Percentiles rank a stretch among this genome's conserved stretches.
Evolutionary conservation across 2,113 vertebrate species (phyloP).

Genomic region (Lonchura striata): DNA sequence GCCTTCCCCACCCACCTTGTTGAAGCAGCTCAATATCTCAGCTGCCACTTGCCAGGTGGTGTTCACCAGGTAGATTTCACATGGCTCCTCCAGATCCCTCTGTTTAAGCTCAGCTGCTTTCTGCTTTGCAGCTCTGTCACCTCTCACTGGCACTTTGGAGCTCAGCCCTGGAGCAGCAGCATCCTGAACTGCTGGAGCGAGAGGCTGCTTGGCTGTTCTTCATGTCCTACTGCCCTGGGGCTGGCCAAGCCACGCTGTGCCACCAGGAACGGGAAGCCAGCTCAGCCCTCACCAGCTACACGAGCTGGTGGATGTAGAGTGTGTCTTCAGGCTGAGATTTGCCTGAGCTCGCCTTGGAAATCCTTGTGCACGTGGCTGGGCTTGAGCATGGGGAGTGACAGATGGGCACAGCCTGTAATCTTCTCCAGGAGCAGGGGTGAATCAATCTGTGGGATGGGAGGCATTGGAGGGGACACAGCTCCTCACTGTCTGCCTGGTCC

Average conservation of each 20-base stretch:
- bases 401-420: not conserved
- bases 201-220: not conserved
- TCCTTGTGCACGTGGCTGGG: accelerated
- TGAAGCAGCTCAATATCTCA: not conserved
- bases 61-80: not conserved
- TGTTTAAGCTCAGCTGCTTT: not conserved
- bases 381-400: not conserved
- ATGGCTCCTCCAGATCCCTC: not conserved
- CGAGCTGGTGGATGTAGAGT: not conserved
- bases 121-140: not conserved
- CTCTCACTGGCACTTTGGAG: not conserved
- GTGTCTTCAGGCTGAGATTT: not conserved
- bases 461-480: accelerated
- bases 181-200: not conserved
- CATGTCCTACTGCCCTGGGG: not conserved
- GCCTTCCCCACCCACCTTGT: not conserved
- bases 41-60: not conserved
- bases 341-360: not conserved
- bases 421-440: not conserved
- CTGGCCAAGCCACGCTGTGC: accelerated
- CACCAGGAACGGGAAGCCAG: not conserved
- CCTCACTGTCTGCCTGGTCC: not conserved
- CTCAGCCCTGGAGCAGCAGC: not conserved
- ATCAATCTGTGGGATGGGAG: accelerated
- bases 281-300: not conserved